Base-by-base conservation (phyloP, 2,113 vertebrate genomes). In the Sylvietta virens region DNA sequence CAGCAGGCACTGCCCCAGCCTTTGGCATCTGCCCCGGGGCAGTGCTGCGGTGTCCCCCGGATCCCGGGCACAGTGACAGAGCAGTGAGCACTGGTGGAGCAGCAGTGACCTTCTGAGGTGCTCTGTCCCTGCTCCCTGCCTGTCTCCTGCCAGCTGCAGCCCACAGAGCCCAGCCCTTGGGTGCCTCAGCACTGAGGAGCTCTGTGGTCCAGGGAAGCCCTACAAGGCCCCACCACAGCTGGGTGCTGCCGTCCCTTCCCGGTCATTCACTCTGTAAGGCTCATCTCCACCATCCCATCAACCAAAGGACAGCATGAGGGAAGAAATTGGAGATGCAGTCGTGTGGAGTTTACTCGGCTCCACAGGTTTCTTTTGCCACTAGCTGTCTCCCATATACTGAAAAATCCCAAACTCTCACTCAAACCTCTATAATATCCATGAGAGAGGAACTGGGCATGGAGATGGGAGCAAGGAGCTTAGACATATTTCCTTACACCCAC, bases 401-500 rank as follows among this genome's bases (percentile, higher is more conserved):
- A 91, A 95, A 86, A 82, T 66, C 60, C 71, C 54, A 44, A 51
- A 91, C 56, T 92, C 90, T 79, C 71, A 86, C 84, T 88, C 67
- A 42, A 81, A 23, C 44, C 39, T 71, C 69, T 65, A 1, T 76
- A 74, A 84, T 67, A 94, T 42, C 90, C 50, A 54, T 65, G 51
- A 89, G 57, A 73, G 40, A 88, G 62, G 92, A 96, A 88, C 58
- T 58, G 73, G 76, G 82, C 74, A 88, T 16, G 66, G 51, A 90
- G 62, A 62, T 47, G 74, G 89, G 70, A 81, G 48, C 53, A 87
- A 73, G 35, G 77, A 96, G 79, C 67, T 94, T 82, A 91, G 79
- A 60, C 37, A n/a, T 65, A 72, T 88, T 88, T 88, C 82, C 71
- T 90, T 40, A 92, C 74, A 79, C 88, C 84, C 74, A 92, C 96